phyloP scores from a whole-genome alignment of 2,888 invertebrate species.

The Apotomis capreana region DNA sequence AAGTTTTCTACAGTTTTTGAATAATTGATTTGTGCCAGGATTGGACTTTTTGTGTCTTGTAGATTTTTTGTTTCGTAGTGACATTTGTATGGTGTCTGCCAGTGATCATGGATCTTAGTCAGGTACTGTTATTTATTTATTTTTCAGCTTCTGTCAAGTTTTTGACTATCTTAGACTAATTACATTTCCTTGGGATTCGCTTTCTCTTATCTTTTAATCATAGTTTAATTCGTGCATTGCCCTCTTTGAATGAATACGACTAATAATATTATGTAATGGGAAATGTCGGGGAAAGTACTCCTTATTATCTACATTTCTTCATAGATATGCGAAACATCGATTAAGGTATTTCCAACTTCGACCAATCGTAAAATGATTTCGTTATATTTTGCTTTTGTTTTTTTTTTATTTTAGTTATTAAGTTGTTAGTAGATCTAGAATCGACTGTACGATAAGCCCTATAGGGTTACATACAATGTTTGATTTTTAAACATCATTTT shows the following conservation, averaged over 20 bases:
- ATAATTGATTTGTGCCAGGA: background rate
- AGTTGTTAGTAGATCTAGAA: too few species aligned
- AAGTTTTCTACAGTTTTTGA: background rate
- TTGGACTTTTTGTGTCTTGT: background rate
- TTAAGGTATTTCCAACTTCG: background rate
- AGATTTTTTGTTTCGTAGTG: background rate
- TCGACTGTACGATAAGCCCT: too few species aligned
- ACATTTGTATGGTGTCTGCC: slow-evolving; percentile 10
- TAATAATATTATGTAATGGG: background rate
- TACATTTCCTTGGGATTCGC: background rate
- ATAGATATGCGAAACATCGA: background rate
- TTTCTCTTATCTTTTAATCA: slow-evolving; percentile 3
- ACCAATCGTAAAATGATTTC: too few species aligned
- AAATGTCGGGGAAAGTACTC: background rate
- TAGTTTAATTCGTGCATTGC: background rate
- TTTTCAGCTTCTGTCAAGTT: too few species aligned
- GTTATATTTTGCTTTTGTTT: too few species aligned
- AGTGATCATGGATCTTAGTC: slow-evolving; percentile 35
- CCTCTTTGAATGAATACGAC: background rate
- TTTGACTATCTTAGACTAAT: background rate
- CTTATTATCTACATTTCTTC: background rate
- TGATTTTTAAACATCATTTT: too few species aligned
- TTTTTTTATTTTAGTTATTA: too few species aligned
- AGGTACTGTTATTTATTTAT: slow-evolving; percentile 9
- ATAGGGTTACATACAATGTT: too few species aligned